Evolutionary conservation across 2,113 vertebrate genomes (phyloP).

Genomic region (Hypocryptadius cinnamomeus): DNA sequence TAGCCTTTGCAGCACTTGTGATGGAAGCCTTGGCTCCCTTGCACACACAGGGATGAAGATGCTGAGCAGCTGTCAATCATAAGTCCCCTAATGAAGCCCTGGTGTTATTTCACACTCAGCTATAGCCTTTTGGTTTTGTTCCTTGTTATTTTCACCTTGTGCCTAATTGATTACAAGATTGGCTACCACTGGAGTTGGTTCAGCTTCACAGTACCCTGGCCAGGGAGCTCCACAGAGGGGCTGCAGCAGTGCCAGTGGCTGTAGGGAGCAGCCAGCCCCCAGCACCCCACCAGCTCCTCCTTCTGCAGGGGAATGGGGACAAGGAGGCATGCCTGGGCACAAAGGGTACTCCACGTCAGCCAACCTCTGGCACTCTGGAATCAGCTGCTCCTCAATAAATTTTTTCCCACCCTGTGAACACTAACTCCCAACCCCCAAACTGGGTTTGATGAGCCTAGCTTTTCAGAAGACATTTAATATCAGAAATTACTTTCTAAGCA

Average conservation of each 20-base stretch:
- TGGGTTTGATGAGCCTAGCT: neutral
- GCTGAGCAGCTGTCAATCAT: neutral
- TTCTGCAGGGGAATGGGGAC: neutral
- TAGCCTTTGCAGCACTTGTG: neutral
- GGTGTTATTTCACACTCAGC: neutral
- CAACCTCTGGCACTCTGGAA: neutral
- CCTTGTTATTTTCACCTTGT: neutral
- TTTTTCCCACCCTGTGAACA: neutral
- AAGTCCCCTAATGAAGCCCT: neutral
- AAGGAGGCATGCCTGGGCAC: rapidly evolving
- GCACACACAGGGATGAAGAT: neutral
- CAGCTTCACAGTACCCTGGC: rapidly evolving
- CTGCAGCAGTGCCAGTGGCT: neutral
- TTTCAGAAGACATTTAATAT: neutral
- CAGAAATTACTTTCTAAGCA: neutral
- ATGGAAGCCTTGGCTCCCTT: neutral
- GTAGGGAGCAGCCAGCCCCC: rapidly evolving
- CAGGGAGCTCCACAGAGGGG: neutral
- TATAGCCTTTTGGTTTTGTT: neutral
- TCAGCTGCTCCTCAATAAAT: neutral
- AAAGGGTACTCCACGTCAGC: neutral
- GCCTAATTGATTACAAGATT: neutral
- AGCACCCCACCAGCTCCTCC: neutral
- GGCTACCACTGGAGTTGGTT: neutral
- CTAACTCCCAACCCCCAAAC: neutral